phyloP scores from a whole-genome alignment of 2,113 vertebrate species.

The Gallinago paraguaiae region DNA sequence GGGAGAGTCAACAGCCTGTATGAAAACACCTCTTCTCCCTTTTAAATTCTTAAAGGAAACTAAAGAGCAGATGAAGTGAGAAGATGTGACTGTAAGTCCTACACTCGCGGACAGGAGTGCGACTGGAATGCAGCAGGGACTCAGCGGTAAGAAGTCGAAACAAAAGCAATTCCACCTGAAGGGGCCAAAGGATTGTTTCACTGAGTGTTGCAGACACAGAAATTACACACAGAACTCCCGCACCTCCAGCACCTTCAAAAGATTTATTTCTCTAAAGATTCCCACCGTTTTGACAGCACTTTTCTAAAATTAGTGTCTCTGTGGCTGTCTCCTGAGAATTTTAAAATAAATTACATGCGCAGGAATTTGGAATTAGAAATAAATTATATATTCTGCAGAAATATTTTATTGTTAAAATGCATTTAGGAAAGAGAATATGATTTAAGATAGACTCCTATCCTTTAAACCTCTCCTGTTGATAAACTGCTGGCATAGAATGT shows the following conservation, averaged over 20 bases:
- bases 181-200: not conserved
- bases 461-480: not conserved
- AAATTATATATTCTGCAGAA: not conserved
- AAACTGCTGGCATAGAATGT: not conserved
- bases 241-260: not conserved
- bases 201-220: not conserved
- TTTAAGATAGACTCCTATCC: not conserved
- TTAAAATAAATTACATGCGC: not conserved
- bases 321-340: not conserved
- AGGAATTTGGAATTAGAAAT: not conserved
- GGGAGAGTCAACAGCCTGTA: slow-evolving; percentile 78
- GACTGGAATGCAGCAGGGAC: not conserved
- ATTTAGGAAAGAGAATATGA: not conserved
- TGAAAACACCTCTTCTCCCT: slow-evolving; percentile 72
- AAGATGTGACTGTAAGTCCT: not conserved
- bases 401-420: not conserved
- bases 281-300: not conserved
- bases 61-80: slow-evolving; percentile 4
- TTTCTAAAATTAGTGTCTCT: not conserved
- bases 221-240: slow-evolving; percentile 11
- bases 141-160: no score
- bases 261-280: not conserved
- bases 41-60: slow-evolving; percentile 72
- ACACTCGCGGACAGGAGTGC: not conserved
- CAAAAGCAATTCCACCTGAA: not conserved